These are phyloP conservation scores for Adrianichthys oophorus DNA, from an alignment of 2,797 vertebrate species.

Conservation along the genomic window DNA sequence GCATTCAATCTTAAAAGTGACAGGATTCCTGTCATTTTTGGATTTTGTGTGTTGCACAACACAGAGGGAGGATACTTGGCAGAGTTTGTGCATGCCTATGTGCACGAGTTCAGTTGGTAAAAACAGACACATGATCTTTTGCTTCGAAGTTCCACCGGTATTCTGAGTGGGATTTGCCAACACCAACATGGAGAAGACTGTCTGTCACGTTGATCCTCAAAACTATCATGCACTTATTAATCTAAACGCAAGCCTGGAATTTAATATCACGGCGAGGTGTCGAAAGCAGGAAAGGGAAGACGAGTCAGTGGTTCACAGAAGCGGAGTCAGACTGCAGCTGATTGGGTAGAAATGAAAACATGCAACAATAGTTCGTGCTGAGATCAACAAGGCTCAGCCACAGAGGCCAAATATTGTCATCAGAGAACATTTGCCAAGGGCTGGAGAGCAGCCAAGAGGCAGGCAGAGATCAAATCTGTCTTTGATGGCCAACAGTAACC, in stretches of 20 bases:
- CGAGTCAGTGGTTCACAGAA: conserved; percentile 28
- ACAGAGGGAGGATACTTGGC: conserved; percentile 16
- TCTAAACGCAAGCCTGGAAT: neutral
- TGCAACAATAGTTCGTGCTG: conserved; percentile 74
- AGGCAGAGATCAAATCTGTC: conserved; percentile 66
- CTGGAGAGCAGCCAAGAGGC: conserved; percentile 60
- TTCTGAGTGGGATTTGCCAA: neutral
- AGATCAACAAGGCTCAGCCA: conserved; percentile 53
- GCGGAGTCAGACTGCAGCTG: conserved; percentile 70
- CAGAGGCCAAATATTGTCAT: conserved; percentile 73
- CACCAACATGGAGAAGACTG: conserved; percentile 14
- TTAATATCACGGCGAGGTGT: neutral
- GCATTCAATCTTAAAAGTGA: conserved; percentile 39
- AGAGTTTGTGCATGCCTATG: conserved; percentile 31
- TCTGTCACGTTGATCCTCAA: conserved; percentile 17
- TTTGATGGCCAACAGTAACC: conserved; percentile 58
- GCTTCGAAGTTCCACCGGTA: conserved; percentile 28
- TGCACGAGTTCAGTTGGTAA: conserved; percentile 34
- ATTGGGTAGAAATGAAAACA: conserved; percentile 55
- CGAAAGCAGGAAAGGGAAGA: conserved; percentile 5
- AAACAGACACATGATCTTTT: conserved; percentile 64
- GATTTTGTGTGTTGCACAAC: conserved; percentile 28
- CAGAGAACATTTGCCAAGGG: conserved; percentile 64
- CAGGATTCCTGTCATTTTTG: conserved; percentile 22
- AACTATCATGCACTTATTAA: neutral